These are phyloP conservation scores for Drosophila picticornis DNA, from an alignment of 2,888 invertebrate species.

Conservation along the genomic window DNA sequence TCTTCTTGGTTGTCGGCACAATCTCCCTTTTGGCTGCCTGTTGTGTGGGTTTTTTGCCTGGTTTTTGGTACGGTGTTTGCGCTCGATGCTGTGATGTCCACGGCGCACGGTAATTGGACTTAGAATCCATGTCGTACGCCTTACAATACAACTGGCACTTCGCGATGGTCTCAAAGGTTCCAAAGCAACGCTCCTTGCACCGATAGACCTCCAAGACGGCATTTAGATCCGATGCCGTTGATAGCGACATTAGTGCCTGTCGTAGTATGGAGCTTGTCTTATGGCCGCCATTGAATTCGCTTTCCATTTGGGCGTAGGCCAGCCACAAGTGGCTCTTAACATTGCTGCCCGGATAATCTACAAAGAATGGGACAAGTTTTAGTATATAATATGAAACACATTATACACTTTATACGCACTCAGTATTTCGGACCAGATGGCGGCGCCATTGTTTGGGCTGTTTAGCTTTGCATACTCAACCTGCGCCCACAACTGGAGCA, in stretches of 20 bases:
- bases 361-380: not conserved
- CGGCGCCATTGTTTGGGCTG: constrained; percentile 86
- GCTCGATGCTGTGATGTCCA: not conserved
- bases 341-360: constrained; percentile 87
- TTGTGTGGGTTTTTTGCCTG: constrained; percentile 14
- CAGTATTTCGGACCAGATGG: constrained; percentile 84
- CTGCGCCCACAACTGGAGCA: constrained; percentile 92
- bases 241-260: constrained; percentile 34
- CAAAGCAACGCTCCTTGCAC: constrained; percentile 83
- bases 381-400: not conserved
- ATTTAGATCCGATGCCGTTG: constrained; percentile 59
- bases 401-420: constrained; percentile 67
- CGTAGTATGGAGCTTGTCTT: constrained; percentile 51
- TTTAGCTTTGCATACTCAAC: constrained; percentile 88
- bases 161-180: constrained; percentile 71
- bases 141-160: constrained; percentile 55
- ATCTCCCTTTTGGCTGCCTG: constrained; percentile 7
- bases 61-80: constrained; percentile 40
- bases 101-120: not conserved
- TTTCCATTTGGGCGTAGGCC: constrained; percentile 86
- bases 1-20: not conserved
- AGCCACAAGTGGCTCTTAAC: constrained; percentile 87
- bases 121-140: not conserved
- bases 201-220: constrained; percentile 79
- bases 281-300: constrained; percentile 77